A percentile compares a stretch with the other conserved stretches of the same genome.
Conservation (phyloP, 2,888 invertebrate genomes). For the Exocentrus adspersus region DNA sequence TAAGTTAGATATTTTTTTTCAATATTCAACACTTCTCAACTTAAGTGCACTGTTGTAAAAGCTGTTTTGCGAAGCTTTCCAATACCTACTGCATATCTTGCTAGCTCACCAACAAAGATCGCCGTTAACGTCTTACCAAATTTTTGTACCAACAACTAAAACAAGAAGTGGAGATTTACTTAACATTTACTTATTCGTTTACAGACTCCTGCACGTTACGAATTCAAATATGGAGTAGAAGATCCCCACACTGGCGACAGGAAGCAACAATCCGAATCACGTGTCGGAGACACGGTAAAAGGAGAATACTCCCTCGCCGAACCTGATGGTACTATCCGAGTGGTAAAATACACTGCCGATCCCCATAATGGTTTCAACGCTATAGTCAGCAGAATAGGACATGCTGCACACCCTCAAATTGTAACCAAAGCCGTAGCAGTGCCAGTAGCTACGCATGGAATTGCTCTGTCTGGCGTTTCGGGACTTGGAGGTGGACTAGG, state of each 20-base stretch:
- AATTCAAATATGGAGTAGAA: slow-evolving; percentile 68
- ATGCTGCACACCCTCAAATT: slow-evolving; percentile 61
- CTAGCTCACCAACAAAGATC: no score
- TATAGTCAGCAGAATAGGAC: slow-evolving; percentile 73
- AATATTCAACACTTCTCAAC: no score
- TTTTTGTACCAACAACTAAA: no score
- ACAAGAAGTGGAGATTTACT: no score
- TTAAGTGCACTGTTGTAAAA: no score
- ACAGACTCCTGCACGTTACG: slow-evolving; percentile 63
- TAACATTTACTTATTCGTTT: slow-evolving; percentile 23
- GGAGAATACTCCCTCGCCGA: slow-evolving; percentile 56
- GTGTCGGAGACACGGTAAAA: slow-evolving; percentile 68
- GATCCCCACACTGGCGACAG: slow-evolving; percentile 70
- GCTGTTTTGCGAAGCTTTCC: no score
- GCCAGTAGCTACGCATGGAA: slow-evolving; percentile 15
- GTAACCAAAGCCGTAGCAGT: slow-evolving; percentile 48
- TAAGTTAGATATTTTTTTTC: slow-evolving; percentile 16
- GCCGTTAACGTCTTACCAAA: no score
- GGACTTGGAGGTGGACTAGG: slow-evolving; percentile 10
- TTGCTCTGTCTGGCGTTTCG: background rate
- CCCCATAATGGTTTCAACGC: slow-evolving; percentile 78
- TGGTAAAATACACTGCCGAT: slow-evolving; percentile 56
- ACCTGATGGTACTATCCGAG: slow-evolving; percentile 55
- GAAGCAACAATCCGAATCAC: slow-evolving; percentile 68
- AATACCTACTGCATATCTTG: background rate